Conservation (phyloP, 2,797 vertebrate species). For the Leucoraja ocellata region DNA sequence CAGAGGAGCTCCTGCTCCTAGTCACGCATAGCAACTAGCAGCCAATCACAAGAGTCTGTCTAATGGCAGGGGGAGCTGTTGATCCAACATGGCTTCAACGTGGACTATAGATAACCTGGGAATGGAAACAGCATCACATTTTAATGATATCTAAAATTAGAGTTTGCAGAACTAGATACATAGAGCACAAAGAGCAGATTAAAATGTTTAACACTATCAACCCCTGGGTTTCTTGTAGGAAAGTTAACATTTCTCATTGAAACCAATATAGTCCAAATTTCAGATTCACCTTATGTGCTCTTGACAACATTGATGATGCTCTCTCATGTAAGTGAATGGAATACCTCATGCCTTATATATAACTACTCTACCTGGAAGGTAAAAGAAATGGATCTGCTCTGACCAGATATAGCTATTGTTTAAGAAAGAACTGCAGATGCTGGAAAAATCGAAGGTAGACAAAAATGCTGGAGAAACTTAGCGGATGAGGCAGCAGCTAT, state of each 20-base stretch:
- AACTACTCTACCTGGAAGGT: neutral
- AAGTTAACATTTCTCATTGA: neutral
- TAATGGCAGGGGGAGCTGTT: neutral
- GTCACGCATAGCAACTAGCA: conserved; percentile 25
- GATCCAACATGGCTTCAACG: conserved; percentile 21
- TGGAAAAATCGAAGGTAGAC: too few relatives aligned
- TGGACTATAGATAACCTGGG: conserved; percentile 33
- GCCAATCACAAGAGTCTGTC: neutral
- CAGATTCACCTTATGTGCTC: neutral
- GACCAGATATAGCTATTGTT: neutral
- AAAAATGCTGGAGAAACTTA: too few relatives aligned
- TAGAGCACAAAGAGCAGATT: neutral
- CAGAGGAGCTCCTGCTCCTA: neutral
- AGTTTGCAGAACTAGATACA: neutral
- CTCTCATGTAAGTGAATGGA: neutral
- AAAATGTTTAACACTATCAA: neutral
- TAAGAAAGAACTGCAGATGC: too few relatives aligned
- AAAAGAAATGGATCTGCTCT: neutral
- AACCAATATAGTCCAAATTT: neutral
- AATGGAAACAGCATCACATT: neutral
- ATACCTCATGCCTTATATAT: neutral
- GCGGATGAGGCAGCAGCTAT: too few relatives aligned
- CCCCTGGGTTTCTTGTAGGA: neutral
- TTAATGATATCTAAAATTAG: conserved; percentile 29
- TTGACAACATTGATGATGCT: neutral